These are phyloP conservation scores for Styela clava DNA, from an alignment of 23 tunicate genomes.

Conservation along the genomic window DNA sequence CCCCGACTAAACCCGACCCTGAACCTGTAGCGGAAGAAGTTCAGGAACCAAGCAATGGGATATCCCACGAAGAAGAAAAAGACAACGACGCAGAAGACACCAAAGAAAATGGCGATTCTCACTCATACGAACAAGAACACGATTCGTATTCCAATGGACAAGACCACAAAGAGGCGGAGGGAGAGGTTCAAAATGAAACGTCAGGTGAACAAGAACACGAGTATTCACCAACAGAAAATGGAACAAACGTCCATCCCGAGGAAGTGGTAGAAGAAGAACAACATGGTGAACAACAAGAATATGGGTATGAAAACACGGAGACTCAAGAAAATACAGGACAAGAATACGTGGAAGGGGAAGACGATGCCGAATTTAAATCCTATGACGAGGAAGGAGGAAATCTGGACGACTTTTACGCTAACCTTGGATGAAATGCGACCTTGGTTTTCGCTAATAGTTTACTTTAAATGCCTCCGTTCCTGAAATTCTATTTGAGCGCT, in stretches of 20 bases:
- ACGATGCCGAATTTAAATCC: constrained; percentile 4
- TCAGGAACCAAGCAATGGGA: no score
- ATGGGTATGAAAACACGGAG: not conserved
- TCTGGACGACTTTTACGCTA: constrained; percentile 30
- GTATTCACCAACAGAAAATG: not conserved
- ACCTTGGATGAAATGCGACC: not conserved
- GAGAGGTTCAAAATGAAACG: not conserved
- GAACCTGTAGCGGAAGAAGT: no score
- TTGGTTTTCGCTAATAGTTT: not conserved
- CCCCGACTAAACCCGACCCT: no score
- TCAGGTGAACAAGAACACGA: not conserved
- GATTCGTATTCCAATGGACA: not conserved
- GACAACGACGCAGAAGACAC: not conserved
- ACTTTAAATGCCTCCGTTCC: not conserved
- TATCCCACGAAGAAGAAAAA: not conserved
- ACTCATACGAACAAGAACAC: not conserved
- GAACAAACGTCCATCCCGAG: not conserved
- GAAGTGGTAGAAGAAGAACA: not conserved
- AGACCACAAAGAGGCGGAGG: not conserved
- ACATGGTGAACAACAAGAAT: not conserved
- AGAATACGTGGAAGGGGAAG: constrained; percentile 19
- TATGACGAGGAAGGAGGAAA: constrained; percentile 8
- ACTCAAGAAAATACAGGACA: not conserved
- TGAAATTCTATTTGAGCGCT: no score
- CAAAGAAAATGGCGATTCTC: not conserved